Percentiles rank a stretch among this genome's conserved stretches.
These are phyloP conservation scores for Xestia rhomboidea DNA, from an alignment of 2,888 invertebrate species.

Conservation along the genomic window DNA sequence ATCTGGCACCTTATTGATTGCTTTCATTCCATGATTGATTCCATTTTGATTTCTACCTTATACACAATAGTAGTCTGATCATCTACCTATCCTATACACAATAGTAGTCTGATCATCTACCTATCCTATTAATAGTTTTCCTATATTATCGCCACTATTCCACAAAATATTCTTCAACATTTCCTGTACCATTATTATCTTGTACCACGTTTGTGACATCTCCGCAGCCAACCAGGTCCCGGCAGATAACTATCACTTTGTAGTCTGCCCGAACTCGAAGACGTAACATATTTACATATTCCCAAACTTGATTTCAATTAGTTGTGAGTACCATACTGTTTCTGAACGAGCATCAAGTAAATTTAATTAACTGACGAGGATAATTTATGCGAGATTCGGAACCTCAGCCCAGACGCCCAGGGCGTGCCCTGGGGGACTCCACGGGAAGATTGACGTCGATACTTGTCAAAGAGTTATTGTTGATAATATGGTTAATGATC, in stretches of 20 bases:
- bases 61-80: neutral
- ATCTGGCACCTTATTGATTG: neutral
- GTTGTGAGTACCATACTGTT: constrained; percentile 45
- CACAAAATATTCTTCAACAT: neutral
- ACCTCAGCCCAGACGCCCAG: constrained; percentile 3
- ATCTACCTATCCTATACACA: too few relatives aligned
- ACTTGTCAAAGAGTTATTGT: constrained; percentile 2
- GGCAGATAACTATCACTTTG: constrained; percentile 13
- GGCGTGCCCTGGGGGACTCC: constrained; percentile 24
- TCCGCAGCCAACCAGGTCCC: neutral
- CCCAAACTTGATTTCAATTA: constrained; percentile 58
- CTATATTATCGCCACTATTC: too few relatives aligned
- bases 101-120: neutral
- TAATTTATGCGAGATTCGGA: constrained; percentile 62
- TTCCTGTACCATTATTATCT: neutral
- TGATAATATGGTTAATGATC: constrained; percentile 7
- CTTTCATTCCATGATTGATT: too few relatives aligned
- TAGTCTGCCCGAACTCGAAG: constrained; percentile 30
- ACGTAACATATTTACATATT: constrained; percentile 61
- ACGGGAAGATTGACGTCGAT: constrained; percentile 21
- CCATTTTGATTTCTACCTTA: neutral
- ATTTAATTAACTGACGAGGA: constrained; percentile 61
- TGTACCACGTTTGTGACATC: neutral
- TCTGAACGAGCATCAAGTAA: constrained; percentile 44
- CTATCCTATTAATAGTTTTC: neutral